Conservation (phyloP, 2,888 invertebrate species). For the Caenorhabditis plicata region DNA sequence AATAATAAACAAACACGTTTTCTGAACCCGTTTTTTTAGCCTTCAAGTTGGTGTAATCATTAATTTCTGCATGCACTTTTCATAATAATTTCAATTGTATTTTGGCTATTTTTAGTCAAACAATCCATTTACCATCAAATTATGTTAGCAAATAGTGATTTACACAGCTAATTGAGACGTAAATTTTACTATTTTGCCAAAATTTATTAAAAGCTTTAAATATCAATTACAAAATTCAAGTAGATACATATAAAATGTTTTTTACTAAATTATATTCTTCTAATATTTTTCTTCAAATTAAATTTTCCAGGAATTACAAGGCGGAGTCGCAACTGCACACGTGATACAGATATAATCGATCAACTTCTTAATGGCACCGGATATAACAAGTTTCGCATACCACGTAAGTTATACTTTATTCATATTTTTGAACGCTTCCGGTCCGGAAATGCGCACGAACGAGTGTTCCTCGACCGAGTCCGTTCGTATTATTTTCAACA, state of each 20-base stretch:
- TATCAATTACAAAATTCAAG: conserved; percentile 1
- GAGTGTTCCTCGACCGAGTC: background rate
- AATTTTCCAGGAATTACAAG: conserved; percentile 9
- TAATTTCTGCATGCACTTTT: too few species aligned
- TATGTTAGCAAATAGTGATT: background rate
- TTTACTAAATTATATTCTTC: conserved; percentile 1
- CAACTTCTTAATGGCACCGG: conserved; percentile 62
- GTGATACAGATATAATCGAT: conserved; percentile 62
- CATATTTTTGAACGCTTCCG: too few species aligned
- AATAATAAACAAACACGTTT: too few species aligned
- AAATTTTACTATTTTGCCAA: background rate
- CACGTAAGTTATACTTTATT: conserved; percentile 41
- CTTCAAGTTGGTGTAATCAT: too few species aligned
- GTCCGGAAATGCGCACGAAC: background rate
- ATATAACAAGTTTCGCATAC: conserved; percentile 64
- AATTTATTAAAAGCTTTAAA: background rate
- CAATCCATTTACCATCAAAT: too few species aligned
- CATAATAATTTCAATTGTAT: too few species aligned
- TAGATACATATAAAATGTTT: background rate
- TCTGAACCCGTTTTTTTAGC: too few species aligned
- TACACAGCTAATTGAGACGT: background rate
- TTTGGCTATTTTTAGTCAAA: too few species aligned
- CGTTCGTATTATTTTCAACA: background rate
- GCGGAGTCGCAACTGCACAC: conserved; percentile 51
- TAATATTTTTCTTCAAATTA: conserved; percentile 7